These are phyloP conservation scores for Mionectes olivaceus DNA, from an alignment of 2,797 vertebrate species.

Conservation along the genomic window DNA sequence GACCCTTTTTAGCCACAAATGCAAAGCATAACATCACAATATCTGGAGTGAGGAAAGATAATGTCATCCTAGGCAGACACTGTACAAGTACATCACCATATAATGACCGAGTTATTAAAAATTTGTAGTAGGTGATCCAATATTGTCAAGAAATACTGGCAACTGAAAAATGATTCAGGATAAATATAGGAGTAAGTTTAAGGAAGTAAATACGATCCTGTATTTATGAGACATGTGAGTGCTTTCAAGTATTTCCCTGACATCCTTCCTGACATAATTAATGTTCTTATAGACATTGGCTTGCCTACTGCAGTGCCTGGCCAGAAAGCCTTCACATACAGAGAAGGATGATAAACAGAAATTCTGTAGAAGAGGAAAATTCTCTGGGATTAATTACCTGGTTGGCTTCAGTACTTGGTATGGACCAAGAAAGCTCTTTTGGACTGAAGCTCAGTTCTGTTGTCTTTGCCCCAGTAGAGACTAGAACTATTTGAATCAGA, in stretches of 20 bases:
- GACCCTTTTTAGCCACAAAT: not conserved
- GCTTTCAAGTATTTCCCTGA: not conserved
- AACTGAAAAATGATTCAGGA: not conserved
- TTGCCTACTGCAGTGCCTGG: not conserved
- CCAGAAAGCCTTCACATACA: not conserved
- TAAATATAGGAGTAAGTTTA: not conserved
- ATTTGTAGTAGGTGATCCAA: not conserved
- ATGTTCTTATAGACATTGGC: not conserved
- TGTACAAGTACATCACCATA: not conserved
- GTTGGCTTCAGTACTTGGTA: not conserved
- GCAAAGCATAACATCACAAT: not conserved
- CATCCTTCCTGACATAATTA: not conserved
- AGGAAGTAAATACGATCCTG: not conserved
- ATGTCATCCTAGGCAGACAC: not conserved
- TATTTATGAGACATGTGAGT: not conserved
- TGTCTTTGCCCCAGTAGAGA: not conserved
- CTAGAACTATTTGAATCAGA: not conserved
- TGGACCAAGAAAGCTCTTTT: not conserved
- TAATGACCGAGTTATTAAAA: not conserved
- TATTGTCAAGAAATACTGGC: not conserved
- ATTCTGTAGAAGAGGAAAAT: not conserved
- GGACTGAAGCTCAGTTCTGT: not conserved
- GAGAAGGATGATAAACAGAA: not conserved
- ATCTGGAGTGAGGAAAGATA: not conserved
- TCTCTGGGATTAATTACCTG: not conserved